A percentile compares a stretch with the other conserved stretches of the same genome.
phyloP scores from a whole-genome alignment of 2,113 vertebrate genomes.

The Bos taurus region DNA sequence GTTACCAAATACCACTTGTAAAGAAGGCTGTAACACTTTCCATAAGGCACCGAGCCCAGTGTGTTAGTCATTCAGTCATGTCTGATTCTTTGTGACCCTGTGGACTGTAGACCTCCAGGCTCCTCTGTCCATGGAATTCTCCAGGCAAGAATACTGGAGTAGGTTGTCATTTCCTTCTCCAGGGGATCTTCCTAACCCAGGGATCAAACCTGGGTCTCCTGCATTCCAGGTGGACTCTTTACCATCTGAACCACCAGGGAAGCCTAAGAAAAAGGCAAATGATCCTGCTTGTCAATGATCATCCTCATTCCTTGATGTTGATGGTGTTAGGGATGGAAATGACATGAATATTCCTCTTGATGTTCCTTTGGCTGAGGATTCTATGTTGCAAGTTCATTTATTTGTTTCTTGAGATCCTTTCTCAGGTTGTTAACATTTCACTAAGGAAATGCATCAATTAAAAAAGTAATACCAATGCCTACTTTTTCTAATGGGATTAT shows the following conservation, averaged over 20 bases:
- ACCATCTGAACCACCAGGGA: not conserved
- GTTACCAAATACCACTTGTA: not conserved
- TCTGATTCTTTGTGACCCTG: not conserved
- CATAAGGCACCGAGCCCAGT: not conserved
- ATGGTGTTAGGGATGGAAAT: not conserved
- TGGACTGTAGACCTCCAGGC: not conserved
- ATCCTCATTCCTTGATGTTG: not conserved
- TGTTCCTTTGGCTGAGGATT: not conserved
- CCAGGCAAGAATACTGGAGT: not conserved
- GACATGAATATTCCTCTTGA: not conserved
- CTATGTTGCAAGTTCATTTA: not conserved
- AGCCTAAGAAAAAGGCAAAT: not conserved
- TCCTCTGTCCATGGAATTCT: not conserved
- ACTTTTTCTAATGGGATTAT: not conserved
- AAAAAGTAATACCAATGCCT: not conserved
- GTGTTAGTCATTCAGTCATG: not conserved
- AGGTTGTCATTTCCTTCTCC: not conserved
- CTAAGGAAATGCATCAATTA: not conserved
- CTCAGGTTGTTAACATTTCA: not conserved
- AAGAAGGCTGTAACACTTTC: not conserved
- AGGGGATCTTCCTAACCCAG: not conserved
- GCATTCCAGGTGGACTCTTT: not conserved
- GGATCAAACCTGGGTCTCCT: not conserved
- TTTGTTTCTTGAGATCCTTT: not conserved
- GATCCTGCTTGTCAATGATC: not conserved